These are phyloP conservation scores for Plectus sambesii DNA, from an alignment of 1,140 invertebrate species.

Conservation along the genomic window DNA sequence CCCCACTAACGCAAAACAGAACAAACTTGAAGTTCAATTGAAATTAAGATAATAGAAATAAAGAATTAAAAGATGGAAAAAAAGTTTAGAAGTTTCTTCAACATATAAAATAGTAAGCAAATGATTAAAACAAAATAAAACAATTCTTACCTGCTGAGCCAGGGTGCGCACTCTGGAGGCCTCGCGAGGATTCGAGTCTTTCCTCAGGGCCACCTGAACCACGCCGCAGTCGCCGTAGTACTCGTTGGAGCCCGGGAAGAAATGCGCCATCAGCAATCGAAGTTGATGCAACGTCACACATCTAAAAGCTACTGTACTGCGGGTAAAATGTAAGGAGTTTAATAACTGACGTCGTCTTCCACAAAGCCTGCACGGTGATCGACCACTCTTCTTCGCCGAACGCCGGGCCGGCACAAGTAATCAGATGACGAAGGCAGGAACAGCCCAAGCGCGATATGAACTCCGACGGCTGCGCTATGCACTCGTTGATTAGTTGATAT, in stretches of 20 bases:
- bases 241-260: not conserved
- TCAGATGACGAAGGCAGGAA: not conserved
- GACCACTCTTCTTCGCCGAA: not conserved
- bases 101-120: not conserved
- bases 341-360: too few relatives aligned
- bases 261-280: not conserved
- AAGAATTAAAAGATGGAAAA: not conserved
- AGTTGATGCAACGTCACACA: not conserved
- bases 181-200: not conserved
- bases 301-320: not conserved
- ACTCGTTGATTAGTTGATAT: too few relatives aligned
- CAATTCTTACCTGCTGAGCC: not conserved
- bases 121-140: not conserved
- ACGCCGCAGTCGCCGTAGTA: not conserved
- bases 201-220: not conserved
- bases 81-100: not conserved
- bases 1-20: too few relatives aligned
- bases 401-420: not conserved
- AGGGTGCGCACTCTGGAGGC: not conserved
- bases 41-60: not conserved
- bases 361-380: too few relatives aligned
- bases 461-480: not conserved
- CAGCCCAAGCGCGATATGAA: not conserved
- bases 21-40: too few relatives aligned
- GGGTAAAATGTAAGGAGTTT: too few relatives aligned